Evolutionary conservation across 2,888 invertebrate species (phyloP).

Genomic region (Plagodis dolabraria): DNA sequence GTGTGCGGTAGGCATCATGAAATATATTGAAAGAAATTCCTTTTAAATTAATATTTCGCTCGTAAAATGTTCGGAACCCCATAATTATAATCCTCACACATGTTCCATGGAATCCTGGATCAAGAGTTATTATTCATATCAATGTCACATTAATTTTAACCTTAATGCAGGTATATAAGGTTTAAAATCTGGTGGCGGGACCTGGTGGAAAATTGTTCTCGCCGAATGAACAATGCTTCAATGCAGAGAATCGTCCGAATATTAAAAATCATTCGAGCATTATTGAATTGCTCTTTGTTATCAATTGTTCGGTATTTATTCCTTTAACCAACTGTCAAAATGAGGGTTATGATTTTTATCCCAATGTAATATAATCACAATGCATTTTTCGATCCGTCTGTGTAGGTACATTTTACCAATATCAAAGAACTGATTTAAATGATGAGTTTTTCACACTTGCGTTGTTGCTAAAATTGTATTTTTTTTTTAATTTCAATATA

Average conservation of each 20-base stretch:
- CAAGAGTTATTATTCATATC: conserved; percentile 29
- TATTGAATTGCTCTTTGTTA: conserved; percentile 76
- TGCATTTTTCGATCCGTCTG: too few relatives aligned
- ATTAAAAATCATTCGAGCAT: conserved; percentile 81
- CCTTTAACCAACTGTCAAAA: not conserved
- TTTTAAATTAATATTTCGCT: conserved; percentile 28
- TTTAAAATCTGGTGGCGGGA: conserved; percentile 30
- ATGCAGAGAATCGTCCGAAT: conserved; percentile 70
- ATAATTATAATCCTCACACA: conserved; percentile 50
- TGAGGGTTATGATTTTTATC: too few relatives aligned
- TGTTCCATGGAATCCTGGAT: conserved; percentile 37
- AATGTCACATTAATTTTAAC: conserved; percentile 34
- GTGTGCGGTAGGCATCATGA: too few relatives aligned
- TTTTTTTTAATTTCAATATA: too few relatives aligned
- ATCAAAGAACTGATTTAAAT: too few relatives aligned
- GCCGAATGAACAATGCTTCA: conserved; percentile 68
- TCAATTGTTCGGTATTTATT: conserved; percentile 56
- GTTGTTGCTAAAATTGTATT: too few relatives aligned
- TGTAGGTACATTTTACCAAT: too few relatives aligned
- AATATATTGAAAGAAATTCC: too few relatives aligned
- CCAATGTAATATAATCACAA: too few relatives aligned
- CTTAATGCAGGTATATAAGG: conserved; percentile 32
- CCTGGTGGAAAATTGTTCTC: conserved; percentile 58
- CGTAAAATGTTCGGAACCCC: conserved; percentile 51
- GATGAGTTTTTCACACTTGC: too few relatives aligned